These are phyloP conservation scores for Pachypeltis micranthus DNA, from an alignment of 1,140 invertebrate genomes.

Conservation along the genomic window DNA sequence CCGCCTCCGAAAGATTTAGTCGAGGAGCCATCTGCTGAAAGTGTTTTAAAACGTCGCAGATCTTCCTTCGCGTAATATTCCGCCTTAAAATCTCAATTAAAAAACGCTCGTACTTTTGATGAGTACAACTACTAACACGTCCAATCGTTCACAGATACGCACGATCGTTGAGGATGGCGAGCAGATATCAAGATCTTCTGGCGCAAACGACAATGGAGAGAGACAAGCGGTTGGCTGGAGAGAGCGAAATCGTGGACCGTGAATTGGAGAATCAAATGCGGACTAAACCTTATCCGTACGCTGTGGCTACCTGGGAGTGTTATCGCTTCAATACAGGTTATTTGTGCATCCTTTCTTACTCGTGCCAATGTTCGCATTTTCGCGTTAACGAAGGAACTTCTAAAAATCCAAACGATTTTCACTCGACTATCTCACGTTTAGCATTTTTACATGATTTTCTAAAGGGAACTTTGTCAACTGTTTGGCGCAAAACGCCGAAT, in stretches of 20 bases:
- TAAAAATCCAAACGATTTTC: too few relatives aligned
- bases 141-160: too few relatives aligned
- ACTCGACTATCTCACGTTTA: too few relatives aligned
- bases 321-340: neutral
- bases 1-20: neutral
- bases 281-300: neutral
- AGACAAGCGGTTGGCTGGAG: neutral
- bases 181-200: neutral
- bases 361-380: too few relatives aligned
- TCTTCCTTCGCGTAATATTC: neutral
- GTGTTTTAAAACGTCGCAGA: neutral
- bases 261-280: neutral
- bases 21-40: neutral
- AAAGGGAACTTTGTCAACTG: too few relatives aligned
- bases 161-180: neutral
- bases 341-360: too few relatives aligned
- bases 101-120: too few relatives aligned
- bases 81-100: too few relatives aligned
- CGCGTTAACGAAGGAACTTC: too few relatives aligned
- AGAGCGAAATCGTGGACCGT: neutral
- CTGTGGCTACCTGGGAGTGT: neutral
- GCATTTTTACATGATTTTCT: too few relatives aligned
- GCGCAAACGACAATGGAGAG: neutral
- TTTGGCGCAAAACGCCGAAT: too few relatives aligned
- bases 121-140: too few relatives aligned